These are phyloP conservation scores for Hipparchia semele DNA, from an alignment of 2,888 invertebrate genomes.

Conservation along the genomic window DNA sequence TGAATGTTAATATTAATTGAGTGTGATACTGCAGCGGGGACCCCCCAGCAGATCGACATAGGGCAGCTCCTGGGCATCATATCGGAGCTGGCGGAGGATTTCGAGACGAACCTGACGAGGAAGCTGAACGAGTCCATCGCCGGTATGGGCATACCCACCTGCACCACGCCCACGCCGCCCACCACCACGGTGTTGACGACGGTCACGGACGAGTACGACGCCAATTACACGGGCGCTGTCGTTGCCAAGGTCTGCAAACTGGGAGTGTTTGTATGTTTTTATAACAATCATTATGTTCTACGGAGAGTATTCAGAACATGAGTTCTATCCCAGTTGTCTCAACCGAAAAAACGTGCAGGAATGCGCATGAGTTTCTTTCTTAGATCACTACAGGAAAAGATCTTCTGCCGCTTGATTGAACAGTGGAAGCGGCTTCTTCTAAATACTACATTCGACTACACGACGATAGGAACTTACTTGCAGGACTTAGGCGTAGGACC, in stretches of 20 bases:
- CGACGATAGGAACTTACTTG: too few species aligned
- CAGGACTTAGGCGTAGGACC: too few species aligned
- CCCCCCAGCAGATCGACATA: slow-evolving; percentile 44
- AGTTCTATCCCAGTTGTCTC: too few species aligned
- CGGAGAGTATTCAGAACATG: too few species aligned
- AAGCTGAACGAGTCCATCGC: slow-evolving; percentile 52
- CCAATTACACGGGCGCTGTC: slow-evolving; percentile 47
- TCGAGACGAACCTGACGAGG: slow-evolving; percentile 54
- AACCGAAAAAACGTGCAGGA: too few species aligned
- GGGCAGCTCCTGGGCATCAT: slow-evolving; percentile 51
- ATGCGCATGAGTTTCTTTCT: too few species aligned
- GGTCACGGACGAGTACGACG: slow-evolving; percentile 41
- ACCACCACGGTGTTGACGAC: slow-evolving; percentile 31
- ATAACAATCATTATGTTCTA: too few species aligned
- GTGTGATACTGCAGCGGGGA: neutral
- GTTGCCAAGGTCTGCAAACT: slow-evolving; percentile 51
- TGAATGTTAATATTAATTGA: neutral
- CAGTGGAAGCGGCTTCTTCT: too few species aligned
- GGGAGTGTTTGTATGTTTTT: neutral
- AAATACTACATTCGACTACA: too few species aligned
- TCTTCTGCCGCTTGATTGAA: too few species aligned
- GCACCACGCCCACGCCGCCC: slow-evolving; percentile 43
- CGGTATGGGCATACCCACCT: slow-evolving; percentile 51
- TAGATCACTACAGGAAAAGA: too few species aligned
- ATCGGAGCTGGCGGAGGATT: slow-evolving; percentile 53